Base-by-base conservation (phyloP, 2,113 vertebrate species). In the Castor canadensis region DNA sequence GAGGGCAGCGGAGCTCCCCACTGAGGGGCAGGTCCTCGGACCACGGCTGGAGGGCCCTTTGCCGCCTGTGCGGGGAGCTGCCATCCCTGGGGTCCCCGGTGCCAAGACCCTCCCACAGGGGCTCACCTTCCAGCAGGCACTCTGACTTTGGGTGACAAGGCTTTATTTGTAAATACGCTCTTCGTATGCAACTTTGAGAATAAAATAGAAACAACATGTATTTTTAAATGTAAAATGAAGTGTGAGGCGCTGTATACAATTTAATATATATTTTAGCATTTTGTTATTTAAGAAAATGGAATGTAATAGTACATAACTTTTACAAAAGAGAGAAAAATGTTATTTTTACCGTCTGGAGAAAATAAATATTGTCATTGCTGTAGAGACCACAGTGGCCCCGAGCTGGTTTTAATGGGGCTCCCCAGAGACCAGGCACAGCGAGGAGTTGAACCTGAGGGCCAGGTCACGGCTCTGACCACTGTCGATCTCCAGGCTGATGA, bases 261-360 rank as follows among this genome's bases (percentile, higher is more conserved):
- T 97, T 98, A 98, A 98, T 98, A 98, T 98, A 98, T 98, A 98
- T 98, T 97, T 98, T 98, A 98, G 98, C 97, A 91, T 98, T 97
- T 96, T 79, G 98, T 98, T 98, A 98, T 98, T 98, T 98, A 98
- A 98, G 97, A 96, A 97, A 98, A 98, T 96, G 71, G 93, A 95
- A 96, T 97, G 96, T 98, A 97, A 98, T 96, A 98, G 97, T 97
- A 94, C 97, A 96, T 97, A 98, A 98, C 95, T 97, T 98, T 98
- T 96, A 96, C 87, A 97, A 98, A 94, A 98, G 97, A 98, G 96
- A 98, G 96, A 76, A 98, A 97, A 98, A 71, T 98, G 97, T 96
- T 98, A 98, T 98, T 98, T 97, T 98, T 97, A 97, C 96, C 86
- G 94, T 97, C 96, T 97, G 96, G 91, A 98, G 96, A 98, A 98